phyloP scores from a whole-genome alignment of 2,888 invertebrate species.

The Protodeltote pygarga region DNA sequence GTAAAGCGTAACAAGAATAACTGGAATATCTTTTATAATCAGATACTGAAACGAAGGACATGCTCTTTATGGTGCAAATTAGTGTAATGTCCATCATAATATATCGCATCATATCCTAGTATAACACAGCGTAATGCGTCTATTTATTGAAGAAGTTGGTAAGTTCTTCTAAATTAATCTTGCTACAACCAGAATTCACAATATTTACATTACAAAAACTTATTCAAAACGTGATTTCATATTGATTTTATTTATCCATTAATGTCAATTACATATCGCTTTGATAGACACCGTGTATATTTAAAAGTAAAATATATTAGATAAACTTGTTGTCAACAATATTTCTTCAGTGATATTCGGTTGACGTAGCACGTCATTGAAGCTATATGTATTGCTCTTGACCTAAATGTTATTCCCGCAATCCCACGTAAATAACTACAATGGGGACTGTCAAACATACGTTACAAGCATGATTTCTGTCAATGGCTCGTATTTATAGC shows the following conservation, averaged over 20 bases:
- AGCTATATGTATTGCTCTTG: slow-evolving; percentile 39
- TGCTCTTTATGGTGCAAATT: slow-evolving; percentile 33
- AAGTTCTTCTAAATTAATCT: too few relatives aligned
- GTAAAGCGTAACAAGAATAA: slow-evolving; percentile 45
- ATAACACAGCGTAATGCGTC: slow-evolving; percentile 8
- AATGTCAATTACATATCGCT: slow-evolving; percentile 17
- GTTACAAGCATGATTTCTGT: slow-evolving; percentile 25
- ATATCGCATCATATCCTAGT: too few relatives aligned
- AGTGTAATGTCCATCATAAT: slow-evolving; percentile 21
- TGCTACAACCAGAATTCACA: too few relatives aligned
- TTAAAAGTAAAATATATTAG: slow-evolving; percentile 17
- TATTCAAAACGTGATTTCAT: not conserved
- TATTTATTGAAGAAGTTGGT: too few relatives aligned
- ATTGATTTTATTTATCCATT: slow-evolving; percentile 1
- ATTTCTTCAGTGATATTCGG: slow-evolving; percentile 17
- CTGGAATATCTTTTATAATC: slow-evolving; percentile 41
- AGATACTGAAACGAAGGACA: slow-evolving; percentile 36
- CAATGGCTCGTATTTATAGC: slow-evolving; percentile 34
- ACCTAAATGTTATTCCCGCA: slow-evolving; percentile 44
- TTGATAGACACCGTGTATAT: slow-evolving; percentile 23
- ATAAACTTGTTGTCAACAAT: slow-evolving; percentile 34
- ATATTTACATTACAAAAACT: too few relatives aligned
- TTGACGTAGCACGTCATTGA: slow-evolving; percentile 23
- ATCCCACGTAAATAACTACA: slow-evolving; percentile 45
- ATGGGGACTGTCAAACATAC: slow-evolving; percentile 37